Base-by-base conservation (phyloP, 2,797 vertebrate genomes). In the Poecilia gillii region DNA sequence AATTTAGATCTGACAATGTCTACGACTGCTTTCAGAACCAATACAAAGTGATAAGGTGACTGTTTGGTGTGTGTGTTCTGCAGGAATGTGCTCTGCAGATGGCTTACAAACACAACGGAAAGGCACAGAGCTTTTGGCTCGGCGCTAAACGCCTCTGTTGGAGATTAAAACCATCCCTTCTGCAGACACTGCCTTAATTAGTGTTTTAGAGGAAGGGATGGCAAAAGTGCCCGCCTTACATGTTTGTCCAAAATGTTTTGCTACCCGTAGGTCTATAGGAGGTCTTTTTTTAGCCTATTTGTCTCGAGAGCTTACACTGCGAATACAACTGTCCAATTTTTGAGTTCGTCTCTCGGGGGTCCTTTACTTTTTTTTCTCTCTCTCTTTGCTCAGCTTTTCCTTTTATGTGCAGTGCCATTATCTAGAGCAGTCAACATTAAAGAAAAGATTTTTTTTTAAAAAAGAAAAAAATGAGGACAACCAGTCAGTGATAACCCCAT, bases 61-160 rank as follows among this genome's bases (percentile, higher is more conserved):
- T 31, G 64, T 41, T 11, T 75, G 71, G 72, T 75, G 70, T 75
- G 70, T 75, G n/a, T 72, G 39, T 71, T 77, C 51, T 51, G 76
- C n/a, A 68, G 77, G 47, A 84, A 72, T 77, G 70, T 88, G 75
- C 84, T 74, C 72, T 87, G 74, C 88, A 92, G 91, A 91, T 89
- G 89, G 87, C 74, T 74, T 72, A 77, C 53, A 78, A 76, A 78
- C 47, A 81, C 77, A 80, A 78, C 13, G 4, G 46, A 75, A 77
- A 76, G 43, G 8, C 81, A 53, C 31, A 74, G 78, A 80, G 77
- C 83, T 55, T 57, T 79, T 89, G 83, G 87, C 85, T 66, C 25
- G 0, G 39, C 68, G 73, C 76, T 80, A 1, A 84, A 86, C 77
- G 75, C 73, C 25, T 77, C 72, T 76, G 6, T 72, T 57, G 78